Conservation (phyloP, 2,113 vertebrate genomes). For the Theristicus caerulescens region DNA sequence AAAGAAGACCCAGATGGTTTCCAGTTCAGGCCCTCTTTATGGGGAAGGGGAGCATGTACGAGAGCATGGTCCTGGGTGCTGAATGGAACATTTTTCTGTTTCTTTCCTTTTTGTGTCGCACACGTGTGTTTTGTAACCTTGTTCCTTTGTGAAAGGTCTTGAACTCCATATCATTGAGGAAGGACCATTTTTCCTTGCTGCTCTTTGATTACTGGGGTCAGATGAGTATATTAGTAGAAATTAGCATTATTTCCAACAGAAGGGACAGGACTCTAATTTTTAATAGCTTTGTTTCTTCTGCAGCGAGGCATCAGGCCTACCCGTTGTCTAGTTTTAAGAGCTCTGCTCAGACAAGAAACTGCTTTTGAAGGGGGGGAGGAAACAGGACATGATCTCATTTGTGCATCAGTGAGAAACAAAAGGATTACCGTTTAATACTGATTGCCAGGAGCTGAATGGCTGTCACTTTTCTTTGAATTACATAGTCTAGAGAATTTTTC, state of each 20-base stretch:
- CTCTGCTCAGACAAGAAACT: not conserved
- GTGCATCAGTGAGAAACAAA: slow-evolving; percentile 11
- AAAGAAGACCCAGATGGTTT: not conserved
- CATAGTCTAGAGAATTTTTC: not conserved
- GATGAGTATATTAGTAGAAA: accelerated
- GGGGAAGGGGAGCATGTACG: accelerated
- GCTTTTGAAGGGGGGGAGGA: not conserved
- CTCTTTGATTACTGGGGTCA: not conserved
- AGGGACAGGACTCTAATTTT: not conserved
- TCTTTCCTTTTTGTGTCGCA: not conserved
- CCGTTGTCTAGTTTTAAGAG: not conserved
- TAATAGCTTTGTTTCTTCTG: not conserved
- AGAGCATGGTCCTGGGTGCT: accelerated
- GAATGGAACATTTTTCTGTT: not conserved
- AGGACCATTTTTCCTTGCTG: accelerated
- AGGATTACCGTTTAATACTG: not conserved
- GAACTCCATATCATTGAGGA: not conserved
- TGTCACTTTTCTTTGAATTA: not conserved
- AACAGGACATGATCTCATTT: slow-evolving; percentile 49
- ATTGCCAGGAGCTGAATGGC: not conserved
- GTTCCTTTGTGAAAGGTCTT: not conserved
- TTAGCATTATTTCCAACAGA: not conserved
- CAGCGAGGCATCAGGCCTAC: not conserved
- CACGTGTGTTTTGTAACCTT: not conserved
- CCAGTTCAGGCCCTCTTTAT: accelerated